These are phyloP conservation scores for Ormyrus thymus DNA, from an alignment of 2,888 invertebrate genomes.

Conservation along the genomic window DNA sequence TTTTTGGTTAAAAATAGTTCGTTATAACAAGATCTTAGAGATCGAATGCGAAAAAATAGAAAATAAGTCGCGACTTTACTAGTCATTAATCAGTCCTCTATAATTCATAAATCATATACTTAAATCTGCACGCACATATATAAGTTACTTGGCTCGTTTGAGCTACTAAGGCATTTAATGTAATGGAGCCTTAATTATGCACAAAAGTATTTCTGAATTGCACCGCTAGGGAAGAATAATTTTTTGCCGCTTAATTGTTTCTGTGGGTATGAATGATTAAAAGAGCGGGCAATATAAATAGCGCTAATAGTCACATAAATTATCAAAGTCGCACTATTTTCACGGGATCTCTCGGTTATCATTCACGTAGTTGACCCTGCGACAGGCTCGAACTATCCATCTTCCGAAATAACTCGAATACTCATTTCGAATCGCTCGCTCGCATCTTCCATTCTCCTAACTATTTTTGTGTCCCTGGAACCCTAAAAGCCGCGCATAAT, in stretches of 20 bases:
- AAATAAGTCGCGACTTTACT: neutral
- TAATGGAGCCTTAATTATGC: too few relatives aligned
- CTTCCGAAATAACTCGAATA: constrained; percentile 48
- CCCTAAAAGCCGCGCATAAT: constrained; percentile 50
- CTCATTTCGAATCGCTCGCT: constrained; percentile 43
- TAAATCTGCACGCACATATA: neutral
- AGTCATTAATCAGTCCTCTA: constrained; percentile 35
- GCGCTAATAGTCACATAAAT: constrained; percentile 29
- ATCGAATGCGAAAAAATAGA: constrained; percentile 18
- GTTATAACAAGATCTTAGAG: too few relatives aligned
- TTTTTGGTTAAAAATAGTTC: too few relatives aligned
- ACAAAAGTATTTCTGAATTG: too few relatives aligned
- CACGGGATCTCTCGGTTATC: constrained; percentile 12
- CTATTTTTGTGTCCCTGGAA: constrained; percentile 49
- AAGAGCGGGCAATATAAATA: constrained; percentile 1
- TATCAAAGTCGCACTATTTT: constrained; percentile 20
- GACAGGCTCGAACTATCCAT: constrained; percentile 44
- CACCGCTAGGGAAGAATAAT: too few relatives aligned
- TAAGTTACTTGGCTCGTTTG: too few relatives aligned
- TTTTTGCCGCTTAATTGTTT: too few relatives aligned
- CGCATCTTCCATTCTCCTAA: constrained; percentile 26
- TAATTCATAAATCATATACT: constrained; percentile 32
- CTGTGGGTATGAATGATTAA: too few relatives aligned
- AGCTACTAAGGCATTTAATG: too few relatives aligned
- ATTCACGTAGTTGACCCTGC: constrained; percentile 28